These are phyloP conservation scores for Aphyosemion australe DNA, from an alignment of 2,113 vertebrate species.

Conservation along the genomic window DNA sequence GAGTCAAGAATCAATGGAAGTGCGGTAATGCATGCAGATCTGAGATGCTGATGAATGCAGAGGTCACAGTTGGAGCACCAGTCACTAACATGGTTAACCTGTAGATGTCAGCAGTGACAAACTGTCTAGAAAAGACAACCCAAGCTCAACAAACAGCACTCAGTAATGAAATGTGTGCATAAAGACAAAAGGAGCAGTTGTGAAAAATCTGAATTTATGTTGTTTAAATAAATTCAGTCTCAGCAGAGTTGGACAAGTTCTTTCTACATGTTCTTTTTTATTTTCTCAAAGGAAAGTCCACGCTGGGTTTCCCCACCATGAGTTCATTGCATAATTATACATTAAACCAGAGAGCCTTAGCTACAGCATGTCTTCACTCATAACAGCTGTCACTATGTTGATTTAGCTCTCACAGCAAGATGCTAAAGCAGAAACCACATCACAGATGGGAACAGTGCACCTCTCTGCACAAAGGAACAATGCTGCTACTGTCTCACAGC, in stretches of 20 bases:
- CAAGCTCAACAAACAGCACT: background rate
- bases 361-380: background rate
- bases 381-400: conserved; percentile 19
- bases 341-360: background rate
- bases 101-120: conserved; percentile 69
- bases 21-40: conserved; percentile 2
- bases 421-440: conserved; percentile 36
- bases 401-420: conserved; percentile 15
- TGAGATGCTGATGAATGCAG: conserved; percentile 22
- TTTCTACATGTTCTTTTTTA: too few species aligned
- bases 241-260: background rate
- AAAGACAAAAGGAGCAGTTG: background rate
- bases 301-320: background rate
- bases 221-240: background rate
- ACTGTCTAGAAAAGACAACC: conserved; percentile 21
- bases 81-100: conserved; percentile 45
- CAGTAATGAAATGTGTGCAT: background rate
- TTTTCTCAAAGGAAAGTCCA: background rate
- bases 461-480: conserved; percentile 20
- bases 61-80: conserved; percentile 34
- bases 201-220: background rate
- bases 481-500: background rate
- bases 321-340: background rate
- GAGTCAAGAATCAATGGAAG: background rate
- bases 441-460: conserved; percentile 11